phyloP scores from a whole-genome alignment of 2,797 vertebrate species.

The Sebastolobus alascanus region DNA sequence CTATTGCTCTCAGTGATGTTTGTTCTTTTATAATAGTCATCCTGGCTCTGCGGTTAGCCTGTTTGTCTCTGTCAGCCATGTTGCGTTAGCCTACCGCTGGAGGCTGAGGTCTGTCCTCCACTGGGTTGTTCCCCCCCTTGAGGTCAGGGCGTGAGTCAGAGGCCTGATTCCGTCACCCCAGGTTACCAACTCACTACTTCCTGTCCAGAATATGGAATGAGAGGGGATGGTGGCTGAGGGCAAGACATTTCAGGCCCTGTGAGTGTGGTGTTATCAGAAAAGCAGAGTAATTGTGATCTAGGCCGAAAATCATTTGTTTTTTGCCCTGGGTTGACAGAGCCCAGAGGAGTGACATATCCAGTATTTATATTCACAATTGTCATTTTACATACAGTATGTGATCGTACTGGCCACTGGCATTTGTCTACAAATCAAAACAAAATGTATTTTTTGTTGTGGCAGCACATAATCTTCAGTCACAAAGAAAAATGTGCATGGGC shows the following conservation, averaged over 20 bases:
- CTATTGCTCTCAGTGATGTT: slow-evolving; percentile 63
- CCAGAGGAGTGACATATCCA: slow-evolving; percentile 46
- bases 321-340: slow-evolving; percentile 35
- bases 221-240: slow-evolving; percentile 72
- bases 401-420: slow-evolving; percentile 10
- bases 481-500: neutral
- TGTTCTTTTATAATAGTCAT: slow-evolving; percentile 65
- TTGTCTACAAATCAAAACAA: slow-evolving; percentile 33
- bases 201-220: slow-evolving; percentile 75
- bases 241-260: slow-evolving; percentile 59
- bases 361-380: slow-evolving; percentile 41
- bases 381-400: slow-evolving; percentile 28
- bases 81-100: slow-evolving; percentile 62
- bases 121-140: slow-evolving; percentile 71
- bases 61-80: slow-evolving; percentile 73
- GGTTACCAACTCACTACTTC: slow-evolving; percentile 80
- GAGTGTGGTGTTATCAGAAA: slow-evolving; percentile 37
- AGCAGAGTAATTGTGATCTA: slow-evolving; percentile 49
- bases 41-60: slow-evolving; percentile 51
- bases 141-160: slow-evolving; percentile 83
- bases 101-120: slow-evolving; percentile 74
- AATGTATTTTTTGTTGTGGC: slow-evolving; percentile 19
- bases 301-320: slow-evolving; percentile 29
- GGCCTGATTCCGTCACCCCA: slow-evolving; percentile 83
- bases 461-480: slow-evolving; percentile 5